phyloP scores from a whole-genome alignment of 2,888 invertebrate species.

The Troides aeacus region DNA sequence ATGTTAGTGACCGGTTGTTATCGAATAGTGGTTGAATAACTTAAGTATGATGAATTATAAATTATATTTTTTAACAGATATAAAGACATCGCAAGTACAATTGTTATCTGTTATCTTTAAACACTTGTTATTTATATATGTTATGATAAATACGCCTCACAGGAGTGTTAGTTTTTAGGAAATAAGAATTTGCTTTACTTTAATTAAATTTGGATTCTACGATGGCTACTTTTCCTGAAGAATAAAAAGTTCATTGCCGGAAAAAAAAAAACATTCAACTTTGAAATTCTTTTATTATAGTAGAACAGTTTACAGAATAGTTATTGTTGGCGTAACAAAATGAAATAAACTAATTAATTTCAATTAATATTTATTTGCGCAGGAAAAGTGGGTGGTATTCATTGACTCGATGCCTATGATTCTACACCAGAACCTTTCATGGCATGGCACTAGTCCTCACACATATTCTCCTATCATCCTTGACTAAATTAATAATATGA shows the following conservation, averaged over 20 bases:
- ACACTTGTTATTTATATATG: no score
- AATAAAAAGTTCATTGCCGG: neutral
- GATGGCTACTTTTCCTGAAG: neutral
- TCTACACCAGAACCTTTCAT: conserved; percentile 79
- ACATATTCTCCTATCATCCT: conserved; percentile 77
- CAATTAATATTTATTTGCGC: conserved; percentile 63
- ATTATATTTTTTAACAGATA: no score
- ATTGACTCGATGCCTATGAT: conserved; percentile 77
- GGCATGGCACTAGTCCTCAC: conserved; percentile 80
- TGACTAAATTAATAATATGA: conserved; percentile 55
- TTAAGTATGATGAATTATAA: no score
- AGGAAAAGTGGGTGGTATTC: conserved; percentile 80
- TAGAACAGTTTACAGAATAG: conserved; percentile 72
- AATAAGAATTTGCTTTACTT: no score
- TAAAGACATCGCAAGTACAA: no score
- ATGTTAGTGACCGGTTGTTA: no score
- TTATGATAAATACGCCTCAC: no score
- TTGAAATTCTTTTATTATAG: conserved; percentile 72
- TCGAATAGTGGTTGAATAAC: no score
- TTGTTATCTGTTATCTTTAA: no score
- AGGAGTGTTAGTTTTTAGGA: no score
- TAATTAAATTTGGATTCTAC: no score
- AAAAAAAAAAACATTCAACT: conserved; percentile 36
- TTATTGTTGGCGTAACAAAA: conserved; percentile 63
- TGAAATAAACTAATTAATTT: conserved; percentile 64